These are phyloP conservation scores for Loxodonta africana DNA, from an alignment of 2,113 vertebrate species.

Conservation along the genomic window DNA sequence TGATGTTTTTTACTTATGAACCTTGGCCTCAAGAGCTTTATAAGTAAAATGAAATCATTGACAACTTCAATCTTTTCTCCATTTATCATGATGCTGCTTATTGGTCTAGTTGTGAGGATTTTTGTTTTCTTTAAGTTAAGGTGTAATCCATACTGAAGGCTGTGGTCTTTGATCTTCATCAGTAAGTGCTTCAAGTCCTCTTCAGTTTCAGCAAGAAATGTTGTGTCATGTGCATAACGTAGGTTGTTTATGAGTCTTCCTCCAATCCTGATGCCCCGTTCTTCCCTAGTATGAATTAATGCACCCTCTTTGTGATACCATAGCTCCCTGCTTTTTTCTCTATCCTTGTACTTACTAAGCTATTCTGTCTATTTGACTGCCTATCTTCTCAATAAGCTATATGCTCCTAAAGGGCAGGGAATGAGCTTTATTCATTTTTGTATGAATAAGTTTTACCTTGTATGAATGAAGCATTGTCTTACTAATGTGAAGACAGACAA, in stretches of 20 bases:
- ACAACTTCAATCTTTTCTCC: too few species aligned
- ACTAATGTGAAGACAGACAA: neutral
- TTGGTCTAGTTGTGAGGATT: too few species aligned
- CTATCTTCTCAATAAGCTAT: neutral
- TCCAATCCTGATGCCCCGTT: too few species aligned
- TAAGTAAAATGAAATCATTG: neutral
- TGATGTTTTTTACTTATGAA: neutral
- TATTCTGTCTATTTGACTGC: neutral
- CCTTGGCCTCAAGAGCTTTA: neutral
- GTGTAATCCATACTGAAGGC: too few species aligned
- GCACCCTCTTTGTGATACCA: neutral
- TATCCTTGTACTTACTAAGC: neutral
- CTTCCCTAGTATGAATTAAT: neutral
- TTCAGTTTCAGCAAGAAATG: too few species aligned
- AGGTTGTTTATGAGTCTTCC: too few species aligned
- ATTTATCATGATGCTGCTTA: too few species aligned
- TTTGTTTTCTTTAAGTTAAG: too few species aligned
- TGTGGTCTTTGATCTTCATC: too few species aligned
- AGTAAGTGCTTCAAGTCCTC: too few species aligned
- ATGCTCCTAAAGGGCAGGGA: neutral
- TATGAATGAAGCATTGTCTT: neutral
- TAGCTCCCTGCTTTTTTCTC: neutral
- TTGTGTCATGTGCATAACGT: too few species aligned
- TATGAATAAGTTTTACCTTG: neutral
- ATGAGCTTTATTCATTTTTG: neutral